phyloP scores from a whole-genome alignment of 1,140 invertebrate species.

The Drosophila ambigua region DNA sequence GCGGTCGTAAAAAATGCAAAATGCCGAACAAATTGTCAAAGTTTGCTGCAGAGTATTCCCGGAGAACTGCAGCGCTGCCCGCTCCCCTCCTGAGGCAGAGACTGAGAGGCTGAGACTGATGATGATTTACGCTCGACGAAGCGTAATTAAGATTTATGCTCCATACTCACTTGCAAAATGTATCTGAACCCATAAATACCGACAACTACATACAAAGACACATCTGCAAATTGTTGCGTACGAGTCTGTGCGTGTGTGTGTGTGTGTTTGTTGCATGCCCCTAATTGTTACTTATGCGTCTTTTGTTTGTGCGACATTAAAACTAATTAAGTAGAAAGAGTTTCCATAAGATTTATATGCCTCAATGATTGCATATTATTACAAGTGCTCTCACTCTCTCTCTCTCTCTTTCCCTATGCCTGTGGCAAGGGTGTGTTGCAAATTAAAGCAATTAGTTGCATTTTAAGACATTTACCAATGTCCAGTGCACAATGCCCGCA shows the following conservation, averaged over 20 bases:
- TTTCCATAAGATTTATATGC: constrained; percentile 69
- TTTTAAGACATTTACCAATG: constrained; percentile 49
- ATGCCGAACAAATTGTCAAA: constrained; percentile 64
- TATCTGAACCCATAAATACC: constrained; percentile 2
- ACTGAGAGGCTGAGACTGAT: constrained; percentile 40
- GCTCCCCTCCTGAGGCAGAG: constrained; percentile 25
- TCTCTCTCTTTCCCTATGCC: too few species aligned
- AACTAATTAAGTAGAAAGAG: constrained; percentile 81
- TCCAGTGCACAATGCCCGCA: constrained; percentile 34
- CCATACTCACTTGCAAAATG: constrained; percentile 55
- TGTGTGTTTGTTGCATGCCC: constrained; percentile 29
- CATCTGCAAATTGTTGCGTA: constrained; percentile 48
- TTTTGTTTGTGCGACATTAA: constrained; percentile 68
- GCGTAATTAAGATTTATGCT: constrained; percentile 81
- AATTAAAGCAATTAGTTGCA: constrained; percentile 76
- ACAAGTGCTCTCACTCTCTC: constrained; percentile 21
- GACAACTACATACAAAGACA: constrained; percentile 9
- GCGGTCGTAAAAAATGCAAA: constrained; percentile 55
- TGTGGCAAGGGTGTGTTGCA: constrained; percentile 33
- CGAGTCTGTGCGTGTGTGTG: too few species aligned
- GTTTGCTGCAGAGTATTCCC: constrained; percentile 42
- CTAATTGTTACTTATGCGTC: constrained; percentile 79
- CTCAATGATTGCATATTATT: constrained; percentile 51
- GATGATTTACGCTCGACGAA: constrained; percentile 79
- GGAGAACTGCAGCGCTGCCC: constrained; percentile 27